Conservation (phyloP, 2,113 vertebrate genomes). For the Microcebus jonahi region DNA sequence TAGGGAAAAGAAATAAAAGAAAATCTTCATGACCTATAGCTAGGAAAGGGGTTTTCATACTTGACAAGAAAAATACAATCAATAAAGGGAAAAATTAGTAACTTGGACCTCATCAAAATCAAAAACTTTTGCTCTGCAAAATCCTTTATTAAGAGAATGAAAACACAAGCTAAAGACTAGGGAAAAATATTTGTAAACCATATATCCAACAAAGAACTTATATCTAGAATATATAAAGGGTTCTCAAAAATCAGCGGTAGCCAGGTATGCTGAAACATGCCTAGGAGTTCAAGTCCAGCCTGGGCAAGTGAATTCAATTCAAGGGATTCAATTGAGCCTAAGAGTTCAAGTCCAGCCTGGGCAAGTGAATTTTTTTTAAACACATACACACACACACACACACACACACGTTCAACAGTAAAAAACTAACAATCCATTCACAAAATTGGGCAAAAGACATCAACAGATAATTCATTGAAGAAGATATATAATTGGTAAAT, state of each 20-base stretch:
- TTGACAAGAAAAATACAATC: background rate
- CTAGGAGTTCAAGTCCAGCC: no score
- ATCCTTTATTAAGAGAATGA: background rate
- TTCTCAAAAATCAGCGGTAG: background rate
- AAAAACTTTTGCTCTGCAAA: background rate
- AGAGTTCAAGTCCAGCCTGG: no score
- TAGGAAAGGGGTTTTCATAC: background rate
- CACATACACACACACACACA: no score
- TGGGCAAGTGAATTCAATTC: no score
- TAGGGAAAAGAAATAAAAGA: background rate
- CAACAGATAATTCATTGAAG: background rate
- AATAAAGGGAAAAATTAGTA: conserved; percentile 1
- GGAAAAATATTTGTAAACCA: background rate
- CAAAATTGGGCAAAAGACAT: background rate
- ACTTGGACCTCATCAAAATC: background rate
- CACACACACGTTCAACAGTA: background rate
- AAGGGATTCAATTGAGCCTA: no score
- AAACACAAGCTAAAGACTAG: background rate
- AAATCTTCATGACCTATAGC: background rate
- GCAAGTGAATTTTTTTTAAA: no score
- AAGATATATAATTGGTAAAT: background rate
- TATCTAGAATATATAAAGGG: background rate
- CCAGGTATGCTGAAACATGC: no score
- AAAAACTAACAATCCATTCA: background rate
- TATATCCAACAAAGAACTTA: background rate